These are phyloP conservation scores for Lepidocolaptes lacrymiger DNA, from an alignment of 2,797 vertebrate genomes.

Conservation along the genomic window DNA sequence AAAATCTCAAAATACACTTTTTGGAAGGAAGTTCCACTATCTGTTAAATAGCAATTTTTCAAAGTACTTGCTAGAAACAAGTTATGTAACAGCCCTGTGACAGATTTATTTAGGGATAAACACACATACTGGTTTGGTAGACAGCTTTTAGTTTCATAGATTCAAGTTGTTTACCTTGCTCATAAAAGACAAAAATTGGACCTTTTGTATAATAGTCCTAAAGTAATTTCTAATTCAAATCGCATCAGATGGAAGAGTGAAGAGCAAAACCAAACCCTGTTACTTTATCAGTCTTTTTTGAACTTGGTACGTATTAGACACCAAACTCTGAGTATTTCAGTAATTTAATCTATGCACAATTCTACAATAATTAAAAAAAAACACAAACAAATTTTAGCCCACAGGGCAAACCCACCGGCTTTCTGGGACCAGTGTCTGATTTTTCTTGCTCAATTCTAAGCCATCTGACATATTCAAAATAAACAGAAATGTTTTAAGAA, in stretches of 20 bases:
- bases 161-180: not conserved
- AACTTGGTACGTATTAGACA: not conserved
- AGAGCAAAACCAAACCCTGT: not conserved
- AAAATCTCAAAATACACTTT: not conserved
- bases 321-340: not conserved
- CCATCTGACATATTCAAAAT: not conserved
- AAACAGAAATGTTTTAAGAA: not conserved
- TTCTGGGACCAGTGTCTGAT: not conserved
- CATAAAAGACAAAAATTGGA: not conserved
- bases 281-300: not conserved
- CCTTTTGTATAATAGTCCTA: not conserved
- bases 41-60: conserved; percentile 1
- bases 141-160: not conserved
- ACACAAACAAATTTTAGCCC: not conserved
- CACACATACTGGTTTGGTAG: not conserved
- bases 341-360: not conserved
- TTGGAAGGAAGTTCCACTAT: not conserved
- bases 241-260: not conserved
- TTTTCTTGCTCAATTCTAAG: not conserved
- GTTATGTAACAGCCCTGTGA: not conserved
- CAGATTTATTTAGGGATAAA: conserved; percentile 16
- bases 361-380: not conserved
- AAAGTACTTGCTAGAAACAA: not conserved
- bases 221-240: not conserved
- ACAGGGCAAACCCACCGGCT: not conserved